phyloP scores from a whole-genome alignment of 2,797 vertebrate species.

The Sphaeramia orbicularis region DNA sequence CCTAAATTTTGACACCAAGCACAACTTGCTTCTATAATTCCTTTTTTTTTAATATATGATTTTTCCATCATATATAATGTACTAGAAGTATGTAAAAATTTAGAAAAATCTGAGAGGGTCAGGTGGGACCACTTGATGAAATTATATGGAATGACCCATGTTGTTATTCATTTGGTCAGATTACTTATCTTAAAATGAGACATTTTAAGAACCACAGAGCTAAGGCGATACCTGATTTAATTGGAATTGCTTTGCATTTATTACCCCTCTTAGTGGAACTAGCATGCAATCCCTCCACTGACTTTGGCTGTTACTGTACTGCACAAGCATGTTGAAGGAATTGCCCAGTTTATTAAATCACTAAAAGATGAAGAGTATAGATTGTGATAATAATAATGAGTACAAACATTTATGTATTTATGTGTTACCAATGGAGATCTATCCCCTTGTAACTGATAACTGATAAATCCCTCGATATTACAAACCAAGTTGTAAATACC shows the following conservation, averaged over 20 bases:
- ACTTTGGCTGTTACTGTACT: conserved; percentile 68
- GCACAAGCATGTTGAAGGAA: conserved; percentile 74
- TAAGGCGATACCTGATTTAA: conserved; percentile 12
- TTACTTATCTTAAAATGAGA: conserved; percentile 5
- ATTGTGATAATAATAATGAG: not conserved
- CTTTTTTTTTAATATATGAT: too few species aligned
- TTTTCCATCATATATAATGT: too few species aligned
- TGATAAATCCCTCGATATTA: conserved; percentile 57
- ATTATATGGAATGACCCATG: too few species aligned
- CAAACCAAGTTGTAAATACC: conserved; percentile 32
- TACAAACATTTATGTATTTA: conserved; percentile 16
- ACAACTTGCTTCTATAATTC: too few species aligned
- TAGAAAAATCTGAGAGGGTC: too few species aligned
- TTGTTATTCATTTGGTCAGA: conserved; percentile 31
- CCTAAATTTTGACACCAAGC: too few species aligned
- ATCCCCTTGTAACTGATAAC: conserved; percentile 52
- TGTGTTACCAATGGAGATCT: conserved; percentile 59
- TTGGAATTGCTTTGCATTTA: conserved; percentile 27
- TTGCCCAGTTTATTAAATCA: conserved; percentile 44
- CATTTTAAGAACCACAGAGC: conserved; percentile 22
- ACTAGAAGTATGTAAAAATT: too few species aligned
- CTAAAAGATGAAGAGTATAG: conserved; percentile 22
- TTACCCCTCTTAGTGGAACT: conserved; percentile 54
- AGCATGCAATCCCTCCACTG: conserved; percentile 75
- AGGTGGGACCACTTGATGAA: too few species aligned